Conservation (phyloP, 1,140 invertebrate genomes). For the Lethrus apterus region DNA sequence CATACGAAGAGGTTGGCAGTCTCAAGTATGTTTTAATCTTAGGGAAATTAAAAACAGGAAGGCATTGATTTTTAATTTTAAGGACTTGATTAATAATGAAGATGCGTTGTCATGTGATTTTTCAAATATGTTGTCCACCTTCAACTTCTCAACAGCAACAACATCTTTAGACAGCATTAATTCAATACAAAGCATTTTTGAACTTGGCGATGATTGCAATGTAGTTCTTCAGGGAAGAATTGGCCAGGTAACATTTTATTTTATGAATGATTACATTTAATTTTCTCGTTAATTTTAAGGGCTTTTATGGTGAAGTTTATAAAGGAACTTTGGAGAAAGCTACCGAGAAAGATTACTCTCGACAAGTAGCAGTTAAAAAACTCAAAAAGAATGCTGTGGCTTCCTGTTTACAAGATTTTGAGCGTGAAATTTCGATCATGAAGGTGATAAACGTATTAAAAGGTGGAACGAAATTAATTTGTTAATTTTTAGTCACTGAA, state of each 20-base stretch:
- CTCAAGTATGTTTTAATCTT: neutral
- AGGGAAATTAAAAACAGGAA: conserved; percentile 8
- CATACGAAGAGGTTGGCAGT: neutral
- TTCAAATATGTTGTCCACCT: conserved; percentile 35
- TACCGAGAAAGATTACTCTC: conserved; percentile 34
- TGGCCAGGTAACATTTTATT: conserved; percentile 43
- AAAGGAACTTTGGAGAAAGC: conserved; percentile 52
- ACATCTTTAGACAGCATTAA: conserved; percentile 37
- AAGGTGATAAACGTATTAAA: too few species aligned
- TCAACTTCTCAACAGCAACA: conserved; percentile 33
- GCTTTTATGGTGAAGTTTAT: conserved; percentile 67
- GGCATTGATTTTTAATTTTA: conserved; percentile 5
- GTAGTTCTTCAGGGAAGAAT: conserved; percentile 53
- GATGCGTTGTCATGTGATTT: conserved; percentile 31
- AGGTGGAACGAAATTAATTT: conserved; percentile 9
- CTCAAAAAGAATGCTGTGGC: conserved; percentile 48
- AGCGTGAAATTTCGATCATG: conserved; percentile 71
- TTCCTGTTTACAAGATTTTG: conserved; percentile 51
- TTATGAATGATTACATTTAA: conserved; percentile 3
- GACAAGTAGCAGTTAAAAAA: conserved; percentile 67
- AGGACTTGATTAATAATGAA: conserved; percentile 19
- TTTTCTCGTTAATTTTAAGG: conserved; percentile 39
- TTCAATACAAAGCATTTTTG: conserved; percentile 39
- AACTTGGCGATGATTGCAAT: conserved; percentile 45
- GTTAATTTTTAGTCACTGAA: conserved; percentile 52